Evolutionary conservation across 2,797 vertebrate genomes (phyloP), one percentile per base, ranked within the genome.

Genomic region (Lemur catta): DNA sequence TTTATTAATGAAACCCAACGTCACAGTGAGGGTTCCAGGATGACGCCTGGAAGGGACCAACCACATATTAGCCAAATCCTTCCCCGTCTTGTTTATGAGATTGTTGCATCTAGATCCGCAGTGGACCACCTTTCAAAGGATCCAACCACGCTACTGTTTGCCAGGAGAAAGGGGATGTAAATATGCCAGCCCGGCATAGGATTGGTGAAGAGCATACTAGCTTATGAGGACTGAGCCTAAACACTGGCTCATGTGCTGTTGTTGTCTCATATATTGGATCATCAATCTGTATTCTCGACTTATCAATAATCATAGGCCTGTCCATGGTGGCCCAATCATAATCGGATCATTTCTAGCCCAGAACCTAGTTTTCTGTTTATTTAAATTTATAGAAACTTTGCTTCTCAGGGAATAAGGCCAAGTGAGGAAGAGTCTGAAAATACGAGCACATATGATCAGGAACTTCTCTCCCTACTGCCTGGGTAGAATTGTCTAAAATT

Each of bases 281-380:
- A 4, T 46, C 59, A 26, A 0, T 20, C 33, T 6, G 1, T 10
- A 35, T 2, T 90, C 86, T 57, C 35, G 33, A 22, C 12, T 48
- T 63, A 38, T 50, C 46, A 12, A 0, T 35, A 2, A 78, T 43
- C 43, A 48, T 0, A 28, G 10, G n/a, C 41, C 0, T 3, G 20
- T 50, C 20, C 14, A 0, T 3, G 48, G 30, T 28, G 33, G 18
- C 35, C 43, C 14, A 13, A 0, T n/a, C 18, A 4, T 46, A 28
- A 35, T 71, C 9, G n/a, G 26, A 63, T 6, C 7, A 15, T 65
- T 30, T 63, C 12, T 78, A 9, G 17, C 4, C 74, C 10, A 78
- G 2, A 17, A 26, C 4, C 61, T 38, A 2, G 4, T 87, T 63
- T 82, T 59, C 15, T 26, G 10, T 7, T n/a, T 35, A 50, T 82